These are phyloP conservation scores for Cheilosia variabilis DNA, from an alignment of 2,888 invertebrate species.

Conservation along the genomic window DNA sequence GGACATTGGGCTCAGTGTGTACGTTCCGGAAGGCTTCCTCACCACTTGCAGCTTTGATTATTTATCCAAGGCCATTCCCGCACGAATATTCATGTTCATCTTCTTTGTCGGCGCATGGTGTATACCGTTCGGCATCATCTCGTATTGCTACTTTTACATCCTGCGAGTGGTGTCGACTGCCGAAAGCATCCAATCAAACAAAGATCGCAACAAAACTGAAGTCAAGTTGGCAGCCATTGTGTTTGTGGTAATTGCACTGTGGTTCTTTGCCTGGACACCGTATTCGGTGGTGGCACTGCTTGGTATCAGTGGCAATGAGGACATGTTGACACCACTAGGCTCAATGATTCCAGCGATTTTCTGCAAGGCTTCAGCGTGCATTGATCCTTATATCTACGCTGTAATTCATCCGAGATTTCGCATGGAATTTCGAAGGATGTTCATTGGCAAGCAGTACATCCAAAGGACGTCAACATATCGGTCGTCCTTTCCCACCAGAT, in stretches of 20 bases:
- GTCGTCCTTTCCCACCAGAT: slow-evolving; percentile 80
- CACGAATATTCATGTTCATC: slow-evolving; percentile 88
- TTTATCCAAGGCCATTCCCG: slow-evolving; percentile 86
- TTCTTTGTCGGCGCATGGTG: slow-evolving; percentile 92
- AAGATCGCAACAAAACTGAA: slow-evolving; percentile 89
- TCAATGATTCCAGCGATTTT: slow-evolving; percentile 92
- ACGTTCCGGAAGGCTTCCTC: slow-evolving; percentile 93
- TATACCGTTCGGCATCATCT: slow-evolving; percentile 88
- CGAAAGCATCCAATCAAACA: slow-evolving; percentile 85
- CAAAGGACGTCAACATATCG: slow-evolving; percentile 80
- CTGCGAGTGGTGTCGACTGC: slow-evolving; percentile 87
- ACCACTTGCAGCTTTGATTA: slow-evolving; percentile 95
- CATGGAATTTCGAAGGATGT: slow-evolving; percentile 84
- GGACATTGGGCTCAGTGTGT: slow-evolving; percentile 89
- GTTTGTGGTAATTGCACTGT: slow-evolving; percentile 88
- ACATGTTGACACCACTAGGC: slow-evolving; percentile 87
- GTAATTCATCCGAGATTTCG: slow-evolving; percentile 91
- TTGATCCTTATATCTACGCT: slow-evolving; percentile 92
- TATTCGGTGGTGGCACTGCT: slow-evolving; percentile 90
- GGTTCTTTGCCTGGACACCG: slow-evolving; percentile 93
- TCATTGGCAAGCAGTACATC: slow-evolving; percentile 78
- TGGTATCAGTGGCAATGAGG: slow-evolving; percentile 88
- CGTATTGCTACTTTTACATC: slow-evolving; percentile 90
- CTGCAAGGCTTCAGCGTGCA: slow-evolving; percentile 92
- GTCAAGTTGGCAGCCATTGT: slow-evolving; percentile 88